Evolutionary conservation across 2,113 vertebrate genomes (phyloP), one percentile per base, ranked within the genome.

Genomic region (Elgaria multicarinata): DNA sequence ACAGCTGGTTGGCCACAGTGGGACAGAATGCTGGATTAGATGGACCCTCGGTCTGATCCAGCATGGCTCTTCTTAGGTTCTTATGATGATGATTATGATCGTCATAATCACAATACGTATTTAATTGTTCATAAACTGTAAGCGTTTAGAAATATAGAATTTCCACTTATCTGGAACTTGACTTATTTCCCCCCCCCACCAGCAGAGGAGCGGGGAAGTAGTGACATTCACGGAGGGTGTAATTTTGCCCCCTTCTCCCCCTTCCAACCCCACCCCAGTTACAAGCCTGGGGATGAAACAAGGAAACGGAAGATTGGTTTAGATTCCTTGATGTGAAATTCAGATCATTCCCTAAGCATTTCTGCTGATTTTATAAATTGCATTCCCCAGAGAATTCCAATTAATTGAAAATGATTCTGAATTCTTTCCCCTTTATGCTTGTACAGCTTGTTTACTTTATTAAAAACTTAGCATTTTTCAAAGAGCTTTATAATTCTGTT

Each of bases 361-460:
- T 92, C 91, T 91, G 91, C 69, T 71, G 82, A 78, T 77, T 94
- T 71, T 26, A 86, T 86, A 87, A 91, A 94, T 94, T 89, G 89
- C 91, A 86, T 93, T 88, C 92, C 93, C 87, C 55, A 89, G 86
- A 94, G 90, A 94, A 78, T 76, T 90, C 90, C 85, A 94, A 88
- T 96, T 96, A 77, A 94, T 95, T 94, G 93, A 91, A 93, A 94
- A 77, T 74, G 87, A 90, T 90, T 74, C 83, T 85, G 86, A 92
- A 77, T 91, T 91, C 89, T 92, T 90, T 94, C 89, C 87, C 90
- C 90, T 90, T 87, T 94, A 1, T 76, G 26, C 39, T 90, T 92
- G 90, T 91, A 92, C 94, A 92, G 93, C 87, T 93, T 95, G 81
- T 95, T 95, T 95, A 92, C 93, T 88, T 94, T 96, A 87, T 85